These are phyloP conservation scores for Clitarchus hookeri DNA, from an alignment of 2,888 invertebrate species.

Conservation along the genomic window DNA sequence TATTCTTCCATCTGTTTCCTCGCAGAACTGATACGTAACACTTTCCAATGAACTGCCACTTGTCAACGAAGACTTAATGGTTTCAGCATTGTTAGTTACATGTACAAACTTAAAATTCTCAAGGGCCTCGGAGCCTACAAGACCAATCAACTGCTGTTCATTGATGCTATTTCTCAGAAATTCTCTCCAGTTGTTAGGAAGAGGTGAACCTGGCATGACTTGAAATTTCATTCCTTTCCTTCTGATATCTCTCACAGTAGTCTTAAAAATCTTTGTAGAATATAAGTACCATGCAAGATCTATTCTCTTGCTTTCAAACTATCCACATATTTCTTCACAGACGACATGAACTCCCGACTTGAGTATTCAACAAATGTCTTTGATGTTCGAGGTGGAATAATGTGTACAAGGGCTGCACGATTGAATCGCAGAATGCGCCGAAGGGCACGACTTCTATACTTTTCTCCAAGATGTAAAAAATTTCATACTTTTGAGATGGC, in stretches of 20 bases:
- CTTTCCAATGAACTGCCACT: background rate
- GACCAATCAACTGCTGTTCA: background rate
- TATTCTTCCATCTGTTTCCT: constrained; percentile 26
- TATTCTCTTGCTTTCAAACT: background rate
- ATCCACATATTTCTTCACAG: background rate
- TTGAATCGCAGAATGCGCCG: background rate
- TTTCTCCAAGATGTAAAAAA: background rate
- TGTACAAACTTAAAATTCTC: background rate
- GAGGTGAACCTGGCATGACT: background rate
- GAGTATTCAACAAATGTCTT: background rate
- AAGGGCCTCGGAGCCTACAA: background rate
- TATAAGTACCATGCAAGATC: background rate
- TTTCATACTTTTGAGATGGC: background rate
- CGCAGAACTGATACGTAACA: background rate
- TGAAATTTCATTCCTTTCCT: background rate
- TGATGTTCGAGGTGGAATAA: background rate
- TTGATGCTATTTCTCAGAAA: background rate
- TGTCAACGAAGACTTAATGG: background rate
- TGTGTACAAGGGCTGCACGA: background rate
- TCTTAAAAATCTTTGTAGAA: background rate
- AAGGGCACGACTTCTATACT: background rate
- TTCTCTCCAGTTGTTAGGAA: background rate
- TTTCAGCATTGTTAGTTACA: background rate
- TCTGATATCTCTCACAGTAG: background rate
- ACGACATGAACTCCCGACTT: background rate